These are phyloP conservation scores for Drosophila bipectinata DNA, from an alignment of 1,140 invertebrate species.

Conservation along the genomic window DNA sequence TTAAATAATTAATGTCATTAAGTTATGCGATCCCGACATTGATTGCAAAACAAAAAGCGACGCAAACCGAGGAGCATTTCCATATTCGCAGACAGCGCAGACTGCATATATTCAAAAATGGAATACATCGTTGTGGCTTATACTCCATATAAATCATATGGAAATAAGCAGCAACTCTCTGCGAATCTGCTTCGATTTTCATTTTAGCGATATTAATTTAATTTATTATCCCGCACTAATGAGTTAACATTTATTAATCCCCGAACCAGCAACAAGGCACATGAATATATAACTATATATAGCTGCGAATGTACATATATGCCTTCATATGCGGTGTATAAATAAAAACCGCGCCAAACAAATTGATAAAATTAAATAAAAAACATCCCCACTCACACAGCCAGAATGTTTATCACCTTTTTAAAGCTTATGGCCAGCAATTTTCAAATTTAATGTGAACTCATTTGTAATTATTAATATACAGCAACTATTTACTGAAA, in stretches of 20 bases:
- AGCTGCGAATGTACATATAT: constrained; percentile 4
- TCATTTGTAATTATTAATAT: constrained; percentile 47
- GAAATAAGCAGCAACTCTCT: constrained; percentile 52
- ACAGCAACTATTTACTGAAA: background rate
- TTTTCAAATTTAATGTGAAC: constrained; percentile 56
- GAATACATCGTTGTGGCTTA: constrained; percentile 1
- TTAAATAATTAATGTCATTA: constrained; percentile 81
- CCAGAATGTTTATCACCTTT: constrained; percentile 54
- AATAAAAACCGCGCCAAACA: constrained; percentile 55
- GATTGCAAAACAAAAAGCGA: constrained; percentile 33
- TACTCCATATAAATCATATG: constrained; percentile 69
- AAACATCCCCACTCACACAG: constrained; percentile 10
- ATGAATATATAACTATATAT: constrained; percentile 10
- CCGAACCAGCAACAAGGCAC: constrained; percentile 9
- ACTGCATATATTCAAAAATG: constrained; percentile 19
- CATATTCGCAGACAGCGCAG: constrained; percentile 5
- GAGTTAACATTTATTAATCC: constrained; percentile 76
- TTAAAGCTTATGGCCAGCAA: constrained; percentile 53
- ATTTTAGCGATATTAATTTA: constrained; percentile 50
- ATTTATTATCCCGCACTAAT: constrained; percentile 69
- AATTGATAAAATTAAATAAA: constrained; percentile 45
- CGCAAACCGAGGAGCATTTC: constrained; percentile 23
- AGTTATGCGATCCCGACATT: constrained; percentile 59
- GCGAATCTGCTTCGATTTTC: constrained; percentile 45
- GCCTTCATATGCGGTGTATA: constrained; percentile 34